Base-by-base conservation (phyloP, 2,888 invertebrate species). In the Notodromas monacha region DNA sequence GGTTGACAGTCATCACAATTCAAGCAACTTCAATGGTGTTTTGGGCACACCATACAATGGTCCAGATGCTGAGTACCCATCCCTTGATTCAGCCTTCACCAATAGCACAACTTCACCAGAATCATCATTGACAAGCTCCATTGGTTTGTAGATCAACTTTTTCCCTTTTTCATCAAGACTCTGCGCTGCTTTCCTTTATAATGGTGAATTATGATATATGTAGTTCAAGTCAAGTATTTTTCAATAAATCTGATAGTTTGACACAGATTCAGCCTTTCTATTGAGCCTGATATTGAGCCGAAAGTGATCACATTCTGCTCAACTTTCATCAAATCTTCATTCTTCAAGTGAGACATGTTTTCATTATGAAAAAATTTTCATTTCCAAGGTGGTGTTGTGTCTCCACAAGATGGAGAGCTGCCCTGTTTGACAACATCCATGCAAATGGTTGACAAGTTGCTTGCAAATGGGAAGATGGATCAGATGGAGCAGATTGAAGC, bases 401-500 rank as follows among this genome's bases (percentile, higher is more conserved):
- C 21, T 10, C 33, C 33, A 10, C 32, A 37, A 11, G 38, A 67
- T 63, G 39, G 65, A 1, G 68, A 69, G 42, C 68, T 72, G 10
- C 68, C 68, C 12, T 72, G 70, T 42, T 56, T 76, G 34, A 72
- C 73, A 3, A 74, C 76, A 49, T 74, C 73, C 2, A 74, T 76
- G 73, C 73, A 73, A 46, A 61, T 74, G 57, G 65, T 76, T 52
- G 72, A 76, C 43, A 68, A 72, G 44, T 68, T 76, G 38, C 52
- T 76, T 33, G 67, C 68, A 34, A 69, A 77, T 46, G 62, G 61
- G 36, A 63, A 63, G 38, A 72, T 77, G 61, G 72, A 72, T 38
- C 73, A 68, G 47, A 72, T 77, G 36, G 76, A 76, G 42, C 68
- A 69, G 41, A 53, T 79, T 29, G 77, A 77, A 51, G 70, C 72